Percentiles rank a stretch among this genome's conserved stretches.
These are phyloP conservation scores for Philaethria dido DNA, from an alignment of 2,888 invertebrate species.

Conservation along the genomic window DNA sequence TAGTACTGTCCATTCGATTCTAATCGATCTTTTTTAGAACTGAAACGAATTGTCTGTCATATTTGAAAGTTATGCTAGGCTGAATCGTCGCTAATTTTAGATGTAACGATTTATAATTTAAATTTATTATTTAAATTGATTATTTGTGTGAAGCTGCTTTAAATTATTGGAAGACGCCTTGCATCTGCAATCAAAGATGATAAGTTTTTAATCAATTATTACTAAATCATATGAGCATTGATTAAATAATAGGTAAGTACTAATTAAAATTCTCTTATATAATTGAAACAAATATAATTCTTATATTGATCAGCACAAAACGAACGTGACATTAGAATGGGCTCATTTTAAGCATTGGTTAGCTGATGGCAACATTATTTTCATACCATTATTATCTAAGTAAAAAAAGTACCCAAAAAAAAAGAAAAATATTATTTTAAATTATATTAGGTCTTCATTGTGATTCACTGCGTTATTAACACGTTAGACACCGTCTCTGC, in stretches of 20 bases:
- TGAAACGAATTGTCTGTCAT: slow-evolving; percentile 49
- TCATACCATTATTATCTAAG: neutral
- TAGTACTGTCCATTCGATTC: slow-evolving; percentile 49
- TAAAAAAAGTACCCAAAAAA: neutral
- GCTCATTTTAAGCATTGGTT: no score
- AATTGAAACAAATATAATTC: no score
- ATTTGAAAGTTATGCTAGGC: slow-evolving; percentile 40
- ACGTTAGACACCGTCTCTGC: neutral
- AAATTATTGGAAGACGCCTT: neutral
- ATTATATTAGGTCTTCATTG: neutral
- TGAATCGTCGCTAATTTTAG: slow-evolving; percentile 42
- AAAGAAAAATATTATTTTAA: neutral
- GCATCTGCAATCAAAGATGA: neutral
- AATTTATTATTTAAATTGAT: neutral
- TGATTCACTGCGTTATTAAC: neutral
- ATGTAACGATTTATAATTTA: slow-evolving; percentile 39
- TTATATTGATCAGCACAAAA: neutral
- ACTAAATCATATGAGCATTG: no score
- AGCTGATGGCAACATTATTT: no score
- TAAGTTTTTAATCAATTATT: neutral
- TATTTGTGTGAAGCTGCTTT: neutral
- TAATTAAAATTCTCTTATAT: no score
- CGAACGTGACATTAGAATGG: neutral
- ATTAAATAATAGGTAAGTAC: no score
- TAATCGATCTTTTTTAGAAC: slow-evolving; percentile 46